A percentile compares a stretch with the other conserved stretches of the same genome.
phyloP scores from a whole-genome alignment of 2,797 vertebrate species.

The Acridotheres tristis region DNA sequence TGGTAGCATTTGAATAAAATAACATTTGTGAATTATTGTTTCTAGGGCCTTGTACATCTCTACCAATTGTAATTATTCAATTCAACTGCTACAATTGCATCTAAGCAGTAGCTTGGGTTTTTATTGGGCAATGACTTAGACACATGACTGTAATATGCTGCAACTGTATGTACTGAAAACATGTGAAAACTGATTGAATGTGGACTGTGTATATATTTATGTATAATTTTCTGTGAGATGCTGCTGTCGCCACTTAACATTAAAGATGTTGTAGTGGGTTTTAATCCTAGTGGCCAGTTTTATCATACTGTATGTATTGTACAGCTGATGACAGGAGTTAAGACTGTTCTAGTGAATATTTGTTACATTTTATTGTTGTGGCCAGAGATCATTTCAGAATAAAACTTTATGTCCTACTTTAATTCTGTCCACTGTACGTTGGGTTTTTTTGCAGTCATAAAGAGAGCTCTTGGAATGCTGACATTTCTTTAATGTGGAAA shows the following conservation, averaged over 20 bases:
- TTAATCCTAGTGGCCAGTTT: constrained; percentile 90
- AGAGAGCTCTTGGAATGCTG: background rate
- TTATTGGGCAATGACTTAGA: constrained; percentile 84
- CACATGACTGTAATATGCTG: constrained; percentile 86
- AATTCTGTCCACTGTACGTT: constrained; percentile 66
- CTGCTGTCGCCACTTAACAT: constrained; percentile 90
- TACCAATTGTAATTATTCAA: constrained; percentile 77
- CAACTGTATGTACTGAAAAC: constrained; percentile 89
- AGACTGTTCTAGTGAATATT: constrained; percentile 95
- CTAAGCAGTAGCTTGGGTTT: constrained; percentile 78
- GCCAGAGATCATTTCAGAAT: constrained; percentile 91
- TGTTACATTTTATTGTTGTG: constrained; percentile 99
- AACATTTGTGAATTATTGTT: constrained; percentile 78
- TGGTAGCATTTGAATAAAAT: constrained; percentile 74
- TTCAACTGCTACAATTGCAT: constrained; percentile 76
- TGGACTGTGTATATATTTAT: constrained; percentile 86
- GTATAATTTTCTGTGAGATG: constrained; percentile 86
- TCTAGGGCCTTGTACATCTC: constrained; percentile 80
- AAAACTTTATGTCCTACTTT: constrained; percentile 86
- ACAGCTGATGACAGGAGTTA: constrained; percentile 91
- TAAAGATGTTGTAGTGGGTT: constrained; percentile 84
- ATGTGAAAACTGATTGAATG: constrained; percentile 88
- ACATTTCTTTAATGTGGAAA: background rate
- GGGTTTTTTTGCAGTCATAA: background rate
- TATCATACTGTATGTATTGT: constrained; percentile 96